phyloP scores from a whole-genome alignment of 2,113 vertebrate genomes.

The Malurus alboscapulatus region DNA sequence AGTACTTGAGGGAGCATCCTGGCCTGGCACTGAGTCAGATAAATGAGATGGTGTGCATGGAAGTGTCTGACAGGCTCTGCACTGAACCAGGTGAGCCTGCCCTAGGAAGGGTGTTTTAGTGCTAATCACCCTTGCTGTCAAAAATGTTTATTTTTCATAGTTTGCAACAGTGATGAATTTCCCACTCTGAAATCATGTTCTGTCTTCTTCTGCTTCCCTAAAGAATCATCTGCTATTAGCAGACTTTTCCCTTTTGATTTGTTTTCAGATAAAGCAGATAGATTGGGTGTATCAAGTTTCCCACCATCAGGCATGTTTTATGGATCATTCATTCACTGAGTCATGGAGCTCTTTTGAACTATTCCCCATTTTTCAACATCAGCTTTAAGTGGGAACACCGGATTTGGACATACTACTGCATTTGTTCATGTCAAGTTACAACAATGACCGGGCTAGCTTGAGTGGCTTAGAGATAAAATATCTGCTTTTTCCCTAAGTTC shows the following conservation, averaged over 20 bases:
- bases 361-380: constrained; percentile 18
- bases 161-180: constrained; percentile 29
- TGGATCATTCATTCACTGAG: constrained; percentile 6
- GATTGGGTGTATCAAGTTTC: neutral
- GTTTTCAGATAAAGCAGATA: constrained; percentile 8
- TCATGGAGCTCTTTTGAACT: constrained; percentile 32
- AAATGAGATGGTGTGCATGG: neutral
- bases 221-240: neutral
- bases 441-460: neutral
- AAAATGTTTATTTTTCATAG: constrained; percentile 21
- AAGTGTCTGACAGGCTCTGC: neutral
- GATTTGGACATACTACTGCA: neutral
- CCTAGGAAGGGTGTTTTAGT: neutral
- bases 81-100: neutral
- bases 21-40: neutral
- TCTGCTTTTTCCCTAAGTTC: neutral
- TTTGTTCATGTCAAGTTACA: constrained; percentile 13
- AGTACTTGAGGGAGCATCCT: neutral
- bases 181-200: neutral
- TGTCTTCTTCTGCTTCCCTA: neutral
- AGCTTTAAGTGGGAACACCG: neutral
- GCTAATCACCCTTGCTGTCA: neutral
- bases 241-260: neutral
- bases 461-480: neutral
- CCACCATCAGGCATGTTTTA: neutral